Evolutionary conservation across 2,113 vertebrate species (phyloP), one percentile per base, ranked within the genome.

Genomic region (Tiliqua scincoides): DNA sequence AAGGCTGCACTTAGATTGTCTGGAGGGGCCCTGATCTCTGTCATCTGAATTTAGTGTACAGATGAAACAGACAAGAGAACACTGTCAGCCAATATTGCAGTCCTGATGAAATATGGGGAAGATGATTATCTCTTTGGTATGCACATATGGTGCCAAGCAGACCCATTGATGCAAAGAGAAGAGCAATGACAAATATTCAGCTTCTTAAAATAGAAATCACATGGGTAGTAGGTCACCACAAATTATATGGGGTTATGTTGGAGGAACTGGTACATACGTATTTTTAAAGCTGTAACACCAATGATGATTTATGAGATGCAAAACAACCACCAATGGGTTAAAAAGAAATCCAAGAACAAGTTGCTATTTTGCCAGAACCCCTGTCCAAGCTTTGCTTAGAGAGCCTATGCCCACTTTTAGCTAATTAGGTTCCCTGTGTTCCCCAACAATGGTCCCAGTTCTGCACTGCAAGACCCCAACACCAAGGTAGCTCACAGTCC

Each of bases 231-330:
- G 30, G 12, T 78, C n/a, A 32, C 21, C 23, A 54, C 79, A 82
- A 32, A 35, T 52, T 52, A 37, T 30, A 14, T 71, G 18, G 67
- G 43, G 27, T 20, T 35, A 23, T 71, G 43, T 82, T 82, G 59
- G 48, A 32, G 6, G 77, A 30, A 57, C 23, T 48, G 57, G 32
- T 93, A 77, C 75, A 63, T 57, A 70, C 89, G 40, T 59, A 76
- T 72, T 74, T 2, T 77, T 88, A 71, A 89, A 74, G 43, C 25
- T 48, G 40, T 48, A 48, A 48, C 37, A 48, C 21, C 72, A 74
- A 48, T 27, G 25, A 27, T 74, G 10, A 43, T 48, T 48, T 43
- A 48, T 27, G 21, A 30, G 72, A 14, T 27, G 15, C 35, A 48
- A 43, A 40, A 43, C 71, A 43, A 30, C 70, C 40, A 72, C 37